Evolutionary conservation across 2,797 vertebrate species (phyloP).

Genomic region (Otolemur crassicaudatus): DNA sequence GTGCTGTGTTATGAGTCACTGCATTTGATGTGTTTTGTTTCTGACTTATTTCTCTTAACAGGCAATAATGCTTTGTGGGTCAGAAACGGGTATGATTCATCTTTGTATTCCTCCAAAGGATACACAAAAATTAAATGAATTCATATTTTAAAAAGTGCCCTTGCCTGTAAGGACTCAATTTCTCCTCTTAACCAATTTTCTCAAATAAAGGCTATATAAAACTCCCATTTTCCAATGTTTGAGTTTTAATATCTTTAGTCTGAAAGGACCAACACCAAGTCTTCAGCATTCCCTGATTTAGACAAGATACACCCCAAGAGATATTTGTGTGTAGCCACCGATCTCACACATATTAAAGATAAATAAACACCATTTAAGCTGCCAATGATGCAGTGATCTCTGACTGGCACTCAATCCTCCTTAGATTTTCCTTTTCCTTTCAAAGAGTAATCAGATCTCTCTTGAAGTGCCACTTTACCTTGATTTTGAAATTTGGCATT

Average conservation of each 20-base stretch:
- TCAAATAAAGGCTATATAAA: neutral
- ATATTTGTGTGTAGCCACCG: neutral
- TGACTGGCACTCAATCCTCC: slow-evolving; percentile 53
- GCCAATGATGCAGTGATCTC: neutral
- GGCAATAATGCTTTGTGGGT: neutral
- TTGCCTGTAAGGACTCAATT: neutral
- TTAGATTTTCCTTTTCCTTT: slow-evolving; percentile 13
- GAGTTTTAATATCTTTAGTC: neutral
- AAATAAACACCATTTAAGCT: slow-evolving; percentile 38
- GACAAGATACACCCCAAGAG: neutral
- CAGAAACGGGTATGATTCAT: neutral
- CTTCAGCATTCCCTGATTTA: neutral
- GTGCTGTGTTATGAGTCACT: neutral
- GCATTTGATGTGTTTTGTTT: slow-evolving; percentile 14
- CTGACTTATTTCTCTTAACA: neutral
- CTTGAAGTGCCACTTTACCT: slow-evolving; percentile 42
- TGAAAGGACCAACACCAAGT: neutral
- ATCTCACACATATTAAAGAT: slow-evolving; percentile 22
- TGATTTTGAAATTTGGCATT: slow-evolving; percentile 56
- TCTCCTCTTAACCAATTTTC: neutral
- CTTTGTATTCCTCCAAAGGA: neutral
- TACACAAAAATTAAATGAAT: neutral
- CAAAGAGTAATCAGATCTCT: slow-evolving; percentile 61
- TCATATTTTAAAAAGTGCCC: neutral
- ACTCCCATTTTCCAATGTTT: neutral